Conservation (phyloP, 1,140 invertebrate genomes). For the Cataglyphis hispanica region DNA sequence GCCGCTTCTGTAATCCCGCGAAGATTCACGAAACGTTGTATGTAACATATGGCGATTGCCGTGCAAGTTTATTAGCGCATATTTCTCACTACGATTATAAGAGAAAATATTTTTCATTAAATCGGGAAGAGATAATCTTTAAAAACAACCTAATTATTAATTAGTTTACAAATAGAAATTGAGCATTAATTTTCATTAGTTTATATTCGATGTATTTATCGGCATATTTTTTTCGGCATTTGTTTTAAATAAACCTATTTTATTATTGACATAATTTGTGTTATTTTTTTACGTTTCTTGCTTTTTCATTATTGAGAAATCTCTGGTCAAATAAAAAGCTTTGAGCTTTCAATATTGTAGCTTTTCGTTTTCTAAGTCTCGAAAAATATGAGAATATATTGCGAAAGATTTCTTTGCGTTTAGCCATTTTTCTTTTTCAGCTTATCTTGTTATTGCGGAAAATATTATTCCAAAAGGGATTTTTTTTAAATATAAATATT, state of each 20-base stretch:
- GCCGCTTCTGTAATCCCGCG: slow-evolving; percentile 15
- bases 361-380: not conserved
- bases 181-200: not conserved
- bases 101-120: not conserved
- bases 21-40: not conserved
- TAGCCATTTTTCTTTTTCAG: not conserved
- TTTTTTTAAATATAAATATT: not conserved
- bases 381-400: not conserved
- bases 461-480: too few species aligned
- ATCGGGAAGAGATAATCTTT: too few species aligned
- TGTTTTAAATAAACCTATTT: slow-evolving; percentile 1
- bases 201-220: not conserved
- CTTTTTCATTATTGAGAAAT: slow-evolving; percentile 29
- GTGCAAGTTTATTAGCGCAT: not conserved
- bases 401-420: not conserved
- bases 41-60: slow-evolving; percentile 16
- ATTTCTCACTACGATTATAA: slow-evolving; percentile 8
- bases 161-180: not conserved
- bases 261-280: slow-evolving; percentile 14
- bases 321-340: not conserved
- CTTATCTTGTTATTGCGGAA: not conserved
- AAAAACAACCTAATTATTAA: not conserved
- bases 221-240: not conserved
- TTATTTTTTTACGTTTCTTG: not conserved
- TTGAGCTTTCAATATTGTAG: slow-evolving; percentile 4